Percentiles rank a stretch among this genome's conserved stretches.
These are phyloP conservation scores for Malurus alboscapulatus DNA, from an alignment of 2,113 vertebrate species.

Conservation along the genomic window DNA sequence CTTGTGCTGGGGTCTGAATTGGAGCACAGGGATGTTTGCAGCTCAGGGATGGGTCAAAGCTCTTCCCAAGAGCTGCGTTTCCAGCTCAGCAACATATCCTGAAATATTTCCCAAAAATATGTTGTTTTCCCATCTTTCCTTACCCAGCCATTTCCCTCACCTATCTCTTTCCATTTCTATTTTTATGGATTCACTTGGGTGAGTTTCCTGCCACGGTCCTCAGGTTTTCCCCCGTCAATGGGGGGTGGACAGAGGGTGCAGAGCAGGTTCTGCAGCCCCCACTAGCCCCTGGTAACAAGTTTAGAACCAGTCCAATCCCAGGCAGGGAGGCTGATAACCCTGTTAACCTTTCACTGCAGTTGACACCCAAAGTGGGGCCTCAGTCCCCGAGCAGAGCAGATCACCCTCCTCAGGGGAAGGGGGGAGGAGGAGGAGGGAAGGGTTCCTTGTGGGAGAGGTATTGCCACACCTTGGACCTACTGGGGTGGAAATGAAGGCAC, in stretches of 20 bases:
- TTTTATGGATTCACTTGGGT: neutral
- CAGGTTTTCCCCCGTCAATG: neutral
- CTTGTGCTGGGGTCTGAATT: neutral
- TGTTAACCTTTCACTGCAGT: constrained; percentile 33
- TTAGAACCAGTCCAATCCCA: constrained; percentile 35
- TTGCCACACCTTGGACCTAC: neutral
- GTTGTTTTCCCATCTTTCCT: accelerated
- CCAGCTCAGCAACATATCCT: accelerated
- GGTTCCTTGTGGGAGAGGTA: accelerated
- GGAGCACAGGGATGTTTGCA: accelerated
- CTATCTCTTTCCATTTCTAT: neutral
- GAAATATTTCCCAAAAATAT: neutral
- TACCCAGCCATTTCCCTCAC: neutral
- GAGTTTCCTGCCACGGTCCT: neutral
- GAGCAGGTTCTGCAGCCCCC: neutral
- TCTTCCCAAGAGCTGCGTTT: neutral
- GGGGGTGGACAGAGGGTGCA: accelerated
- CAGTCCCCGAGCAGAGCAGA: neutral
- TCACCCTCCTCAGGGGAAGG: accelerated
- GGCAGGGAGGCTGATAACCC: constrained; percentile 34
- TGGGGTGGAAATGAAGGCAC: neutral
- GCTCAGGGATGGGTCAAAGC: neutral
- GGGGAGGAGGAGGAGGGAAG: neutral
- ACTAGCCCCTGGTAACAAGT: constrained; percentile 20
- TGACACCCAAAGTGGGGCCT: neutral